Conservation (phyloP, 1,140 invertebrate genomes). For the Cepaea nemoralis region DNA sequence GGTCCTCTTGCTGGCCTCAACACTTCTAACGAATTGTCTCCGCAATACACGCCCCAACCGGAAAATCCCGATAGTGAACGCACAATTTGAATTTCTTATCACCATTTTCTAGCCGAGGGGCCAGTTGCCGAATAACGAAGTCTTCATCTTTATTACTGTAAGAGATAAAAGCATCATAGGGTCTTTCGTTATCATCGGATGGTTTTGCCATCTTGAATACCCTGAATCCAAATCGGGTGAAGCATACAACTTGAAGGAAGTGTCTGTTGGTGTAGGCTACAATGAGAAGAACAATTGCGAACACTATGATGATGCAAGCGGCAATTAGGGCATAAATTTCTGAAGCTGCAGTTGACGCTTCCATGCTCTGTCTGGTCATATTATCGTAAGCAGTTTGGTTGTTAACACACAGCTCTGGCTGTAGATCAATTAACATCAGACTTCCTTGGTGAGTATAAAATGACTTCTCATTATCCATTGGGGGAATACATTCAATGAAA, state of each 20-base stretch:
- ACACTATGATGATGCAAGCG: conserved; percentile 31
- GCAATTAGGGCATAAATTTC: conserved; percentile 41
- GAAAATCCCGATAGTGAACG: conserved; percentile 59
- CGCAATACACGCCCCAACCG: conserved; percentile 54
- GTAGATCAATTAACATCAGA: conserved; percentile 8
- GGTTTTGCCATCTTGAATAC: conserved; percentile 42
- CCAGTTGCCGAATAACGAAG: conserved; percentile 54
- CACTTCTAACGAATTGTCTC: conserved; percentile 53
- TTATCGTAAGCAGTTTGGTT: conserved; percentile 40
- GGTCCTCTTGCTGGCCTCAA: conserved; percentile 55
- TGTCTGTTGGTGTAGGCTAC: conserved; percentile 47
- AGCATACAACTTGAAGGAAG: conserved; percentile 56
- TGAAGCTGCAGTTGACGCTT: not conserved
- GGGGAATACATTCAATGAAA: conserved; percentile 40
- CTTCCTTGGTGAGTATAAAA: not conserved
- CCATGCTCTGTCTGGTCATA: not conserved
- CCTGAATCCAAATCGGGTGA: conserved; percentile 50
- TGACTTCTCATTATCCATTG: not conserved
- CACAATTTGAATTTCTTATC: conserved; percentile 57
- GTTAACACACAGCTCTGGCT: conserved; percentile 25
- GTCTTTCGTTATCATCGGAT: conserved; percentile 40
- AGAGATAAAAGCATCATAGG: conserved; percentile 61
- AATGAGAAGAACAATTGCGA: conserved; percentile 35
- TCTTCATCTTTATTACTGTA: conserved; percentile 58
- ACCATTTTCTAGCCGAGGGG: conserved; percentile 55